Evolutionary conservation across 2,888 invertebrate genomes (phyloP), one percentile per base, ranked within the genome.

Genomic region (Tetragonula carbonaria): DNA sequence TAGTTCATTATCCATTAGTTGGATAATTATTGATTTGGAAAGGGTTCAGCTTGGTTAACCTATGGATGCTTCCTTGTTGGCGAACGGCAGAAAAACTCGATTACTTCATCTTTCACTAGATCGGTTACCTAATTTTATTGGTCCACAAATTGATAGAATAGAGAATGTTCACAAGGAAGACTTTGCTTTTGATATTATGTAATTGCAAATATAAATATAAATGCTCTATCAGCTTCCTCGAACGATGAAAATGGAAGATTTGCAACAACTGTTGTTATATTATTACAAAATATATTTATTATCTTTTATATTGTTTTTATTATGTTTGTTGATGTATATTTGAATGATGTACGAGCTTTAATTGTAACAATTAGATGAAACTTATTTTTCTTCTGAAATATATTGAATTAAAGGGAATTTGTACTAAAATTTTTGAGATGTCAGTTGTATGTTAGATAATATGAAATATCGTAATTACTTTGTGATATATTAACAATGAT

Each of bases 71-170:
- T 75, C 75, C 50, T 67, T 21, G 57, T 75, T 62, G 16, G 62
- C 28, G 8, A 62, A 62, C 23, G 18, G 28, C 18, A 59, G 21
- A 57, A 59, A 21, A 75, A 59, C 33, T 55, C 57, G 11, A 45
- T 75, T 75, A 59, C 28, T 4, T 75, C 67, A 75, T 75, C 28
- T 18, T 57, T 45, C 14, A 45, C 21, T 50, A 59, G 38, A 57
- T 11, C n/a, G 21, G 57, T 68, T 59, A 68, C 57, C 28, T 45
- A 68, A 75, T 67, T 57, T 55, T 33, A 66, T 23, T 55, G 66
- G 38, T 33, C 23, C 6, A 53, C n/a, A 45, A n/a, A 57, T 57
- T 57, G 8, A 16, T 55, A 38, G 38, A 16, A 65, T 18, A 65
- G 21, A 33, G 18, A 33, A 18, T 11, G 16, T 11, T 45, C 57